Evolutionary conservation across 2,888 invertebrate genomes (phyloP).

Genomic region (Alloplasta piceator): DNA sequence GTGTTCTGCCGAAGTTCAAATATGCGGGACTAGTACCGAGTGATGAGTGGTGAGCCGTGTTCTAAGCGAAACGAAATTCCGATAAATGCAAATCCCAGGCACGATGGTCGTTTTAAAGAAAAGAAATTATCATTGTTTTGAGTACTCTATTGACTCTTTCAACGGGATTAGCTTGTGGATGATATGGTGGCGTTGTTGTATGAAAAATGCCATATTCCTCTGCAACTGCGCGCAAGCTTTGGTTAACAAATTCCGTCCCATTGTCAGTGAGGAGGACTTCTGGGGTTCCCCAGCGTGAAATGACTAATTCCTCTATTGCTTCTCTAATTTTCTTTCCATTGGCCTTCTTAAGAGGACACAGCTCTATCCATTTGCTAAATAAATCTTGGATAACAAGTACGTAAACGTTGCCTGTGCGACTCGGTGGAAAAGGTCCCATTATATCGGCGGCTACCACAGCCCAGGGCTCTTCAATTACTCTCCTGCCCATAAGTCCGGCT

Average conservation of each 20-base stretch:
- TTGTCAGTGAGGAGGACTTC: constrained; percentile 63
- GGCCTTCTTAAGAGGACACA: constrained; percentile 52
- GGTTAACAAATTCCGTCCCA: constrained; percentile 62
- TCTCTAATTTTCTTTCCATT: constrained; percentile 39
- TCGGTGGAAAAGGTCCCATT: constrained; percentile 13
- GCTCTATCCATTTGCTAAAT: constrained; percentile 57
- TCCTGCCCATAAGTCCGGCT: constrained; percentile 66
- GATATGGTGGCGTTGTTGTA: too few relatives aligned
- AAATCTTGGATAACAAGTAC: constrained; percentile 51
- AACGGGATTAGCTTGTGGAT: too few relatives aligned
- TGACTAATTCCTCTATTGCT: too few relatives aligned
- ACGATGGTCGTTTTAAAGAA: constrained; percentile 40
- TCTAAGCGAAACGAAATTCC: constrained; percentile 71
- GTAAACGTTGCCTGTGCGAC: constrained; percentile 59
- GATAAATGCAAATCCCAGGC: constrained; percentile 70
- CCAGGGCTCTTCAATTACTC: constrained; percentile 28
- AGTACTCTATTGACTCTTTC: too few relatives aligned
- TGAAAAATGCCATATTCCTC: not conserved
- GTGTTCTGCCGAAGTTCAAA: constrained; percentile 68
- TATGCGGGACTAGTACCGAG: constrained; percentile 70
- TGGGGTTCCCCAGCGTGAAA: constrained; percentile 65
- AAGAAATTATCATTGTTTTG: constrained; percentile 65
- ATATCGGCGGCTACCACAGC: constrained; percentile 23
- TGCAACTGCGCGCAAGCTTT: not conserved
- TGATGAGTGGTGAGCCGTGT: constrained; percentile 68